These are phyloP conservation scores for Nemurella pictetii DNA, from an alignment of 2,888 invertebrate species.

Conservation along the genomic window DNA sequence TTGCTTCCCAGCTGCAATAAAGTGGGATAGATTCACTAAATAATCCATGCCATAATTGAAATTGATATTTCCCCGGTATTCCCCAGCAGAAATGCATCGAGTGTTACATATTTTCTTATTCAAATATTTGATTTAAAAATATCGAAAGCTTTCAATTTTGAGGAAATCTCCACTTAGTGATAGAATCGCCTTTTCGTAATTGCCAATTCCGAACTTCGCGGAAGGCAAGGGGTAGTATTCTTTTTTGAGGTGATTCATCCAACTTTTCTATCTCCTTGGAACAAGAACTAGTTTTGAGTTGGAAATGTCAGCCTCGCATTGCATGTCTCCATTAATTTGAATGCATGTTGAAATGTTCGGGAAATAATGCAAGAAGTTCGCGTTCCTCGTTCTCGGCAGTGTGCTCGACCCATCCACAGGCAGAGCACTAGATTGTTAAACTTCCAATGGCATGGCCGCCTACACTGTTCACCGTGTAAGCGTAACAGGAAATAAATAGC, in stretches of 20 bases:
- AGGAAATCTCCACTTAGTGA: neutral
- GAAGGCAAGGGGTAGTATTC: neutral
- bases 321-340: neutral
- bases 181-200: neutral
- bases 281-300: neutral
- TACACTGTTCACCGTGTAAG: neutral
- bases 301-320: neutral
- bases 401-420: no score
- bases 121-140: neutral
- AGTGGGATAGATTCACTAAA: neutral
- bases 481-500: neutral
- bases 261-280: neutral
- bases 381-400: neutral
- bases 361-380: neutral
- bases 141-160: neutral
- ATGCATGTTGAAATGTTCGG: neutral
- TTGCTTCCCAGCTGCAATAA: neutral
- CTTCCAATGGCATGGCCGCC: neutral
- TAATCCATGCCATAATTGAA: neutral
- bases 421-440: neutral
- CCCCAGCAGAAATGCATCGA: neutral
- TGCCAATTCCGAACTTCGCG: neutral
- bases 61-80: neutral
- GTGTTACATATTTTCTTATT: neutral
- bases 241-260: neutral